A percentile compares a stretch with the other conserved stretches of the same genome.
Conservation (phyloP, 1,140 invertebrate species). For the Drosophila pseudoobscura region DNA sequence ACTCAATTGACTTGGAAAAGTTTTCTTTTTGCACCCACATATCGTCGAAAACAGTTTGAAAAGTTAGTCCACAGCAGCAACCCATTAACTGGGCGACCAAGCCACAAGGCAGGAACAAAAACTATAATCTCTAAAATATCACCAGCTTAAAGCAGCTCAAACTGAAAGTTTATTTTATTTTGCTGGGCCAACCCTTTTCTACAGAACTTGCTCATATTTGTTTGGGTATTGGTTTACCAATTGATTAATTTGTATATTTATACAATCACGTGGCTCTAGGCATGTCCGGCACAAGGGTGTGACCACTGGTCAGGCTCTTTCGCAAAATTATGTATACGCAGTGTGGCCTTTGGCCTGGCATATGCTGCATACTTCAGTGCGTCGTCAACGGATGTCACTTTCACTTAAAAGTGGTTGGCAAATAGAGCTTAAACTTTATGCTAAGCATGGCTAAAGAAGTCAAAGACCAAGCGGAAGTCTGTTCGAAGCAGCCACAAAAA, state of each 20-base stretch:
- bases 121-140: background rate
- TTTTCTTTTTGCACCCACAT: background rate
- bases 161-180: conserved; percentile 19
- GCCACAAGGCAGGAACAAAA: background rate
- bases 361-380: conserved; percentile 40
- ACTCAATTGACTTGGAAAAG: conserved; percentile 8
- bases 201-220: conserved; percentile 34
- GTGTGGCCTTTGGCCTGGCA: conserved; percentile 1
- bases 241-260: conserved; percentile 41
- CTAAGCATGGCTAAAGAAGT: conserved; percentile 4
- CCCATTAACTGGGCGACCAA: background rate
- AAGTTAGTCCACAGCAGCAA: background rate
- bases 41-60: conserved; percentile 11
- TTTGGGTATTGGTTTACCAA: conserved; percentile 39
- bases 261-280: conserved; percentile 7
- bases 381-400: conserved; percentile 1
- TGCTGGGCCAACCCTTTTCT: conserved; percentile 22
- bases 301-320: background rate
- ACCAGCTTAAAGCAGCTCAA: conserved; percentile 4
- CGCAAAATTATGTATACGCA: conserved; percentile 48
- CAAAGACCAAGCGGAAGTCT: background rate
- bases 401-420: background rate
- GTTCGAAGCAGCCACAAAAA: background rate
- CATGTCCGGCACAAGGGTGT: conserved; percentile 27
- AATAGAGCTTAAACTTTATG: conserved; percentile 18